These are phyloP conservation scores for Nasonia oneida DNA, from an alignment of 2,888 invertebrate genomes.

Conservation along the genomic window DNA sequence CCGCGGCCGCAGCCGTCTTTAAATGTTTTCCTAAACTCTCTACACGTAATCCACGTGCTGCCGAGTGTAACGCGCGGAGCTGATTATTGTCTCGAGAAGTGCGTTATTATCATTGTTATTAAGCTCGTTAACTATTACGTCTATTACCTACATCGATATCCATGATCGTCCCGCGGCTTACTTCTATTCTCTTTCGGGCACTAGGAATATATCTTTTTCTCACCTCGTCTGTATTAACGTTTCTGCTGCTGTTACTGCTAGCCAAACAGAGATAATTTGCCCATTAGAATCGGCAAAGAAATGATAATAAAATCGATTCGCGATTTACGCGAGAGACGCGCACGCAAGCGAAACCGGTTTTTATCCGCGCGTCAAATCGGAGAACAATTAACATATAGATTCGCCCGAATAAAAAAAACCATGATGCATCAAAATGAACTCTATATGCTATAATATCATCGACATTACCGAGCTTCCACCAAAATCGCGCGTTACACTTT, in stretches of 20 bases:
- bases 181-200: no score
- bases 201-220: no score
- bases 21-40: constrained; percentile 31
- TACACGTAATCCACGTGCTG: constrained; percentile 38
- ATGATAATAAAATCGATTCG: not conserved
- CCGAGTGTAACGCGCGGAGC: not conserved
- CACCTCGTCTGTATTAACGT: no score
- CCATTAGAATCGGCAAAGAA: not conserved
- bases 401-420: not conserved
- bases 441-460: no score
- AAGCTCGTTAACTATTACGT: constrained; percentile 1
- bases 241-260: no score
- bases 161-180: no score
- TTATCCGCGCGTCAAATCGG: not conserved
- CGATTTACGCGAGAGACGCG: not conserved
- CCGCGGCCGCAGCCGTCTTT: not conserved
- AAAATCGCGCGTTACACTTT: not conserved
- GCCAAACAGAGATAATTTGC: not conserved
- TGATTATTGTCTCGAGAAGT: constrained; percentile 39
- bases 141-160: constrained; percentile 1
- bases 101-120: constrained; percentile 3
- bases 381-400: constrained; percentile 28
- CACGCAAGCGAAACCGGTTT: not conserved
- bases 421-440: no score
- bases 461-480: no score